phyloP scores from a whole-genome alignment of 2,888 invertebrate genomes.

The Catocala fraxini region DNA sequence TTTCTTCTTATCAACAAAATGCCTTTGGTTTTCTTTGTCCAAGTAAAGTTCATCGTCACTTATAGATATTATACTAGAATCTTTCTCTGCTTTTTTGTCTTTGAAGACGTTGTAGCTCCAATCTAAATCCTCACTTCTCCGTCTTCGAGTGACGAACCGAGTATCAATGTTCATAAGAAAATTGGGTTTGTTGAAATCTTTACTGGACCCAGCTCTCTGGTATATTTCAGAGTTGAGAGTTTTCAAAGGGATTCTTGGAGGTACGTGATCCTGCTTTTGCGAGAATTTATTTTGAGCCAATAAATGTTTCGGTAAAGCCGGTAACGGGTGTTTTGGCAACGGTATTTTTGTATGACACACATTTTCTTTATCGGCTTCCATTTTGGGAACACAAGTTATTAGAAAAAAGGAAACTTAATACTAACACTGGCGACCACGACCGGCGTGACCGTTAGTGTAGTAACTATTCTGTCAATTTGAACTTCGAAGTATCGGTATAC shows the following conservation, averaged over 20 bases:
- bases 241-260: conserved; percentile 60
- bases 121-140: conserved; percentile 57
- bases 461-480: not conserved
- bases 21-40: conserved; percentile 23
- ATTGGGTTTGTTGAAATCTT: conserved; percentile 24
- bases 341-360: conserved; percentile 66
- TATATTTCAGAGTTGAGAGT: conserved; percentile 54
- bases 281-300: conserved; percentile 43
- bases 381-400: conserved; percentile 21
- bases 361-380: conserved; percentile 71
- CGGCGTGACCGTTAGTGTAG: conserved; percentile 62
- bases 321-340: conserved; percentile 66
- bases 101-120: conserved; percentile 64
- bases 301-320: conserved; percentile 65
- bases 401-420: not conserved
- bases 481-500: conserved; percentile 34
- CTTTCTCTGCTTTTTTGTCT: conserved; percentile 45
- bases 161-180: conserved; percentile 52
- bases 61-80: conserved; percentile 49
- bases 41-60: conserved; percentile 58
- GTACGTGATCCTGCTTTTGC: conserved; percentile 19
- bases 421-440: conserved; percentile 58
- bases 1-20: conserved; percentile 37
- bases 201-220: conserved; percentile 36
- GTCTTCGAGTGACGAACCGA: conserved; percentile 62